Base-by-base conservation (phyloP, 1,140 invertebrate genomes). In the Penaeus japonicus region DNA sequence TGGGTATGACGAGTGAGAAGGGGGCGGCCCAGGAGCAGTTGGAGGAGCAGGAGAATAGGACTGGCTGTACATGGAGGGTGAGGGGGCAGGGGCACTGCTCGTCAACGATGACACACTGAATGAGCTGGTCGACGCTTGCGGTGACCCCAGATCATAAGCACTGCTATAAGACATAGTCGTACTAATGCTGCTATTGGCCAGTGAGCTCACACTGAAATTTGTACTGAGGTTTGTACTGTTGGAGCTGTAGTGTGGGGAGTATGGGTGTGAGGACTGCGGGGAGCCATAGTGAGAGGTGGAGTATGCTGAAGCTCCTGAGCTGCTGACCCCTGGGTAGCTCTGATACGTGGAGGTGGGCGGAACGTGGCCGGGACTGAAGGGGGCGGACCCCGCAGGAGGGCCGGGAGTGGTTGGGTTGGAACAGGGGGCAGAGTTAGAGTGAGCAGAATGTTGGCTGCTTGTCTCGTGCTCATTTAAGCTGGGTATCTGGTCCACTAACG, bases 401-500 rank as follows among this genome's bases (percentile, higher is more conserved):
- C 85, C 87, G 24, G 90, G 89, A 32, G 91, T 81, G 80, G 89
- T 87, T 77, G 90, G 81, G 85, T 91, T 85, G 78, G 70, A 81
- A 88, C 85, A 86, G 20, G 81, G 87, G 85, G 73, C 89, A 54
- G 90, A 87, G 55, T 90, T 89, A 32, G 87, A 87, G 78, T 90
- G 87, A 24, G 87, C 91, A 59, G 89, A 91, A 55, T 89, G 90
- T 35, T 87, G 89, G 84, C 89, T 90, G 84, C 59, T 88, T 30
- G 84, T 89, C 79, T 92, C 92, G 80, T 90, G 91, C 80, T 97
- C 96, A 70, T 95, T 95, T 92, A 97, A 96, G 91, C 96, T 96
- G 12, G 97, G 97, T 92, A 97, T 98, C 93, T 97, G 97, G 93
- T 97, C 96, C 30, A 98, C 97, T 17, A 98, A 93, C 24, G 96